A percentile compares a stretch with the other conserved stretches of the same genome.
phyloP scores from a whole-genome alignment of 2,113 vertebrate genomes.

The Gobius niger region DNA sequence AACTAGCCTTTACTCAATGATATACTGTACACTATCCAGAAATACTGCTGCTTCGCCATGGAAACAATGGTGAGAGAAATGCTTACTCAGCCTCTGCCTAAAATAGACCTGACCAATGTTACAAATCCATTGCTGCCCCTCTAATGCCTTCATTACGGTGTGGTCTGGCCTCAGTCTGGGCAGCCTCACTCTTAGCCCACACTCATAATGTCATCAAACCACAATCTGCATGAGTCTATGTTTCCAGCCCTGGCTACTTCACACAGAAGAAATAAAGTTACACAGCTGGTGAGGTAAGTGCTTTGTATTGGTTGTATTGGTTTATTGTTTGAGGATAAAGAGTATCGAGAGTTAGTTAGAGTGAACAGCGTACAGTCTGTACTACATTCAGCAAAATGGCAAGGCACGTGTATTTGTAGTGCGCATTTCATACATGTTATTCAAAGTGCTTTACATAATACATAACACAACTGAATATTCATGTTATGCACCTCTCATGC shows the following conservation, averaged over 20 bases:
- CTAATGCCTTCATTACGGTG: slow-evolving; percentile 12
- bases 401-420: no score
- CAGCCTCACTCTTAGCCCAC: slow-evolving; percentile 2
- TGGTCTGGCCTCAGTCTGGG: slow-evolving; percentile 2
- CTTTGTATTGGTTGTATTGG: not conserved
- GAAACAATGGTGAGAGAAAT: slow-evolving; percentile 4
- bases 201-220: slow-evolving; percentile 6
- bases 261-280: not conserved
- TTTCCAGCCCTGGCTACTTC: not conserved
- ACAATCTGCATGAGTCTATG: slow-evolving; percentile 4
- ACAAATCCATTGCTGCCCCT: not conserved
- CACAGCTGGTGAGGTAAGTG: not conserved
- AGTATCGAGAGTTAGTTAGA: no score
- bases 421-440: no score
- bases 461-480: no score
- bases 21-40: not conserved
- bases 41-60: not conserved
- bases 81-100: not conserved
- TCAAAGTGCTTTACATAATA: no score
- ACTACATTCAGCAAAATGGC: no score
- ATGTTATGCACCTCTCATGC: no score
- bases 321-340: not conserved
- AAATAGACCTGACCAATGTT: slow-evolving; percentile 1
- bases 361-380: no score
- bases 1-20: not conserved